Percentiles rank a stretch among this genome's conserved stretches.
Conservation (phyloP, 2,888 invertebrate species). For the Patella depressa region DNA sequence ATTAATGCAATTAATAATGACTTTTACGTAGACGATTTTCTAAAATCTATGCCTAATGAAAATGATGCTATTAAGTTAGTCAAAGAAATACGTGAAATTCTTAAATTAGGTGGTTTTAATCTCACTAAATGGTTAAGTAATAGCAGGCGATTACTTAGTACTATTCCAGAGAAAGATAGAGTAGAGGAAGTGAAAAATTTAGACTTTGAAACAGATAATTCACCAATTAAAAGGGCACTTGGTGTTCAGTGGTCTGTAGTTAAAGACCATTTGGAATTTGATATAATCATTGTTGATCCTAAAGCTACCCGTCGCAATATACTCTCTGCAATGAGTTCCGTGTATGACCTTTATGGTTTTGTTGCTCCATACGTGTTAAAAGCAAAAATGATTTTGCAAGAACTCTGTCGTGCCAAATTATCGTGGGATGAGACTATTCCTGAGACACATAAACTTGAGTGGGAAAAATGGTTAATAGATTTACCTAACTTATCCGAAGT, state of each 20-base stretch:
- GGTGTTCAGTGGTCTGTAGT: slow-evolving; percentile 25
- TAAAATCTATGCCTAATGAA: slow-evolving; percentile 28
- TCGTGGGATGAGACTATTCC: slow-evolving; percentile 13
- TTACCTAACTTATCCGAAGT: slow-evolving; percentile 1
- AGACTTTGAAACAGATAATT: slow-evolving; percentile 13
- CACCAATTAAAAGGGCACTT: slow-evolving; percentile 23
- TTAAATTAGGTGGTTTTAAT: slow-evolving; percentile 21
- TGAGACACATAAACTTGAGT: not conserved
- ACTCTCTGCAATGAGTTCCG: slow-evolving; percentile 14
- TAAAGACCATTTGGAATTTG: slow-evolving; percentile 16
- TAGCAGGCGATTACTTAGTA: slow-evolving; percentile 13
- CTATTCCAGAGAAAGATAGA: slow-evolving; percentile 20
- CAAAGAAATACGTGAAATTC: slow-evolving; percentile 15
- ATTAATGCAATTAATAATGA: slow-evolving; percentile 14
- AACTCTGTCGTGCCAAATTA: not conserved
- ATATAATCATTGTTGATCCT: not conserved
- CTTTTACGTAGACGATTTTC: slow-evolving; percentile 35
- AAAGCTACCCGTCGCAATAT: slow-evolving; percentile 11
- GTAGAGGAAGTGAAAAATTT: slow-evolving; percentile 11
- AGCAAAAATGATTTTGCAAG: slow-evolving; percentile 3
- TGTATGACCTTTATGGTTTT: slow-evolving; percentile 20
- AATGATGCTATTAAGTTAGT: slow-evolving; percentile 12
- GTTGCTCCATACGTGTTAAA: slow-evolving; percentile 18
- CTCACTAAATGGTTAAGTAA: slow-evolving; percentile 29
- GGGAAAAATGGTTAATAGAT: slow-evolving; percentile 15